Base-by-base conservation (phyloP, 2,888 invertebrate species). In the Coecobrya sp. region DNA sequence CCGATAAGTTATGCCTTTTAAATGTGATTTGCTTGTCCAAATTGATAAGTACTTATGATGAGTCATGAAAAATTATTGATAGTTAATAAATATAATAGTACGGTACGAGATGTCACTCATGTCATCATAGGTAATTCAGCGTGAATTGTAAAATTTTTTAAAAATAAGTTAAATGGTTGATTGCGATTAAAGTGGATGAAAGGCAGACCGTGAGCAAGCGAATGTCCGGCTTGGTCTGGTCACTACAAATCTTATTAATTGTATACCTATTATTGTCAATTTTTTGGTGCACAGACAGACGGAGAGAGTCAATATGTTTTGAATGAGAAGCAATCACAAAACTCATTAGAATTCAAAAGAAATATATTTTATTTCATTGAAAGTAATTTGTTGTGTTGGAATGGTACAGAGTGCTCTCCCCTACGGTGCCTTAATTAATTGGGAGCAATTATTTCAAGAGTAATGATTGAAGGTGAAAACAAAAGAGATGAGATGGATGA, bases 201-300 rank as follows among this genome's bases (percentile, higher is more conserved):
- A 36, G 36, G 7, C 36, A 36, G 36, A 36, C 36, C 3, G 2
- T 55, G 52, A 52, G 52, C 11, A 11, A 52, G 52, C 11, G 19
- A 49, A 1, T 49, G 49, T 49, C 49, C 13, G 49, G 49, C 10
- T 49, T 49, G 49, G 1, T 59, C 22, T 59, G 59, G 19, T 59
- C 59, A 42, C 36, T 19, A 70, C 70, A 70, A 70, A 70, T 70
- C 70, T 19, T n/a, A 8, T 36, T 70, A 70, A 70, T 70, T 70
- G 42, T 19, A 42, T 70, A n/a, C n/a, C n/a, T n/a, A 70, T 70
- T 70, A 70, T 70, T 70, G 70, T 70, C 70, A 70, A 30, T 70
- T 70, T 70, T 36, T 30, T 42, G 8, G 25, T 22, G 5, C 19
- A 70, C 5, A 70, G 68, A 68, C 27, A 36, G 68, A 68, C 0